These are phyloP conservation scores for Strigamia transsilvanica DNA, from an alignment of 2,888 invertebrate species.

Conservation along the genomic window DNA sequence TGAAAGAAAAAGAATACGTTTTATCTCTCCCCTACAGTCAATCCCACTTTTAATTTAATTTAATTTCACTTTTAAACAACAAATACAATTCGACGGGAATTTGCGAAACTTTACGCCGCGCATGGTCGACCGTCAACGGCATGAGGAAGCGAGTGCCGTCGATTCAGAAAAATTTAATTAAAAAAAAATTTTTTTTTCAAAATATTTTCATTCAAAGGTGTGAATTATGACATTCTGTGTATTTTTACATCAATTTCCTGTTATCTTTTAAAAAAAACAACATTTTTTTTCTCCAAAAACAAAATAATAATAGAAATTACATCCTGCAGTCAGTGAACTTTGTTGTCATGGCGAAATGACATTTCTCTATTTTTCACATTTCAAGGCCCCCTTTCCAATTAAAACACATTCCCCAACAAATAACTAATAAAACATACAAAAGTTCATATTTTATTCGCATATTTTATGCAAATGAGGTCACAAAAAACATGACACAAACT, in stretches of 20 bases:
- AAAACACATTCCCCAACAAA: too few relatives aligned
- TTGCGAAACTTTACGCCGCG: background rate
- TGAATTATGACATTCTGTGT: conserved; percentile 11
- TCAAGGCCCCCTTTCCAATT: background rate
- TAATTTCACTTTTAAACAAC: too few relatives aligned
- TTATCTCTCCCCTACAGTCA: too few relatives aligned
- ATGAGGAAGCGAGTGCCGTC: background rate
- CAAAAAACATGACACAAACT: background rate
- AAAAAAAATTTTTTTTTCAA: too few relatives aligned
- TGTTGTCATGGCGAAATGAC: background rate
- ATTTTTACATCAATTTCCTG: background rate
- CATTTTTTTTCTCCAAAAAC: too few relatives aligned
- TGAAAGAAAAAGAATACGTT: too few relatives aligned
- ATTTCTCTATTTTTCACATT: background rate
- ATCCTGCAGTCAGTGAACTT: conserved; percentile 5
- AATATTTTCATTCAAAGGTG: background rate
- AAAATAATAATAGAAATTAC: background rate
- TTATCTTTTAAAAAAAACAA: background rate
- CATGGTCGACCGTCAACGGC: background rate
- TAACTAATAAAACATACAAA: too few relatives aligned
- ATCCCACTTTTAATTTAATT: too few relatives aligned
- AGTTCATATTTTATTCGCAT: background rate
- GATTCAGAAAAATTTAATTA: too few relatives aligned
- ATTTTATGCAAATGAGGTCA: background rate
- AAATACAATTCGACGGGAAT: background rate